Evolutionary conservation across 2,888 invertebrate species (phyloP).

Genomic region (Urechis unicinctus): DNA sequence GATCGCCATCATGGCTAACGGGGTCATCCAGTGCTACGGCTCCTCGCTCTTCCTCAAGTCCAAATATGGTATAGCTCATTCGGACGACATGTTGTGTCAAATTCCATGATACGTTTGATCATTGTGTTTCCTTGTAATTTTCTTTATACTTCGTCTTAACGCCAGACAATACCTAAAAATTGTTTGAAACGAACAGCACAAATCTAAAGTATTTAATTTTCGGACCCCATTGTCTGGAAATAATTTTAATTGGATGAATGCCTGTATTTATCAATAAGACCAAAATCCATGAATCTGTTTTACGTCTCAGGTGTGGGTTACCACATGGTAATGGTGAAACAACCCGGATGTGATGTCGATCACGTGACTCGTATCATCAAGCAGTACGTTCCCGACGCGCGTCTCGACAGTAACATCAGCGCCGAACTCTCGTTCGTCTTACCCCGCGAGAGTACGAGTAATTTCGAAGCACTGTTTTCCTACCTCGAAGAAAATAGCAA

Average conservation of each 20-base stretch:
- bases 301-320: conserved; percentile 66
- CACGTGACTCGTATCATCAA: conserved; percentile 60
- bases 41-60: conserved; percentile 69
- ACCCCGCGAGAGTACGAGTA: conserved; percentile 32
- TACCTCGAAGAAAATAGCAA: conserved; percentile 33
- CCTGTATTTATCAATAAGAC: no score
- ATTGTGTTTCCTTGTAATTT: no score
- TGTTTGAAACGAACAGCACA: no score
- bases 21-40: conserved; percentile 72
- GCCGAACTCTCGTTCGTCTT: conserved; percentile 43
- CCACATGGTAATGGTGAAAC: conserved; percentile 64
- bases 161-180: no score
- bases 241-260: no score
- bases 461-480: conserved; percentile 36
- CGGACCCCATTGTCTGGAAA: no score
- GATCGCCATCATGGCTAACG: conserved; percentile 79
- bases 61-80: conserved; percentile 69
- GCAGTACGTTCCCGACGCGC: conserved; percentile 61
- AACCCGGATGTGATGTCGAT: conserved; percentile 50
- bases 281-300: no score
- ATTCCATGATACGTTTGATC: no score
- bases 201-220: no score
- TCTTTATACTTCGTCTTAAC: no score
- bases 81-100: no score
- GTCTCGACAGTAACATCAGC: conserved; percentile 53